phyloP scores from a whole-genome alignment of 2,113 vertebrate species.

The Mesocricetus auratus region DNA sequence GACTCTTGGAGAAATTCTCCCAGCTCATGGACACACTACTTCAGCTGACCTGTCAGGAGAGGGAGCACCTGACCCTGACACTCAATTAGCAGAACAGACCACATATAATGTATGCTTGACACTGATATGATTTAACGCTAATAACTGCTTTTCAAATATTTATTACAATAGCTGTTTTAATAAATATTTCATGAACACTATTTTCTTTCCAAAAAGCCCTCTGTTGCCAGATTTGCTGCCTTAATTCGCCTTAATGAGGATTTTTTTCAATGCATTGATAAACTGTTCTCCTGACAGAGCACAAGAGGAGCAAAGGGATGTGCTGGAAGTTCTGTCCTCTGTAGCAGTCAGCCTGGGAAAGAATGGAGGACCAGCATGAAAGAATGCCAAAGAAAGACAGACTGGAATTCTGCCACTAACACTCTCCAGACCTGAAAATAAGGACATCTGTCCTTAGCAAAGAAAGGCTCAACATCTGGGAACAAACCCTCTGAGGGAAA shows the following conservation, averaged over 20 bases:
- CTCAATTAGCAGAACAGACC: conserved; percentile 84
- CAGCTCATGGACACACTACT: accelerated
- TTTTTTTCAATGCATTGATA: conserved; percentile 85
- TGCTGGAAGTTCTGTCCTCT: conserved; percentile 60
- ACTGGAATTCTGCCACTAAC: neutral
- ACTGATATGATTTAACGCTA: conserved; percentile 84
- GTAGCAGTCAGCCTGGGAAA: neutral
- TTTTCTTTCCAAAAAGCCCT: conserved; percentile 68
- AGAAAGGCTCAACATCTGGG: neutral
- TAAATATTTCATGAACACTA: conserved; percentile 88
- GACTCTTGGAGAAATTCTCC: neutral
- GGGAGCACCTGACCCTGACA: conserved; percentile 40
- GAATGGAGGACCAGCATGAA: neutral
- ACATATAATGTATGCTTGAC: conserved; percentile 72
- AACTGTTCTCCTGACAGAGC: conserved; percentile 79
- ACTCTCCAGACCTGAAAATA: accelerated
- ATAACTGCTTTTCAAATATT: conserved; percentile 89
- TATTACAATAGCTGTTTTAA: conserved; percentile 89
- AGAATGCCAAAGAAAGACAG: neutral
- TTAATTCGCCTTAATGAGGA: conserved; percentile 90
- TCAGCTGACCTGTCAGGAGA: neutral
- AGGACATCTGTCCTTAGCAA: neutral
- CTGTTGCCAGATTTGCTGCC: conserved; percentile 83
- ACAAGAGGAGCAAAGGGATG: conserved; percentile 43
- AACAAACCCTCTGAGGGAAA: neutral